Base-by-base conservation (phyloP, 2,888 invertebrate species). In the Heliconius hortense region DNA sequence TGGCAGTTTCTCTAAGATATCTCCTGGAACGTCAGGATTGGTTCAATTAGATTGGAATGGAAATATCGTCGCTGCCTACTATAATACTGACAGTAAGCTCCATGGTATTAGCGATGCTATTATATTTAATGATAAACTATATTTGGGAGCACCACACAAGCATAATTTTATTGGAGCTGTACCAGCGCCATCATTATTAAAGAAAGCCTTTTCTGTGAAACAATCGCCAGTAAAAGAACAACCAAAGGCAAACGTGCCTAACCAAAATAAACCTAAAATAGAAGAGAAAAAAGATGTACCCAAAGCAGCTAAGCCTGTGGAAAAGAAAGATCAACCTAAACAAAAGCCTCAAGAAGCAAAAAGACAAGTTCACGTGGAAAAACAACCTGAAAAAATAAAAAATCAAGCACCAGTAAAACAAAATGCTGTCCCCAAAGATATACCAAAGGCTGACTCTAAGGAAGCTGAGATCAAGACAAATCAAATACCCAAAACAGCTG, bases 11-110 rank as follows among this genome's bases (percentile, higher is more conserved):
- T 80, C 87, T 1, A 80, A 85, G 0, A 67, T 95, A 0, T 21
- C 84, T 1, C 93, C 95, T 7, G 88, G 90, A 48, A 89, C 94
- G 72, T 85, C 94, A 5, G 96, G 96, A 1, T 87, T 97, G 66
- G 81, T 97, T 59, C 96, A 96, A 83, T 82, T 97, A 0, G 96
- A 97, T 83, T 95, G 95, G 94, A 94, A 95, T 81, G 98, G 97
- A 28, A 95, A 96, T 77, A 95, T 97, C 78, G 85, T 97, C 8
- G 96, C 96, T 39, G 95, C 95, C 8, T 94, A 96, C 79, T 96
- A 96, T 83, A 95, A 95, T 64, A 94, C 94, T 0, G 95, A 96
- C 83, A 91, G 90, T 59, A 93, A 94, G 31, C 82, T 96, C 1
- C 74, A 79, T 0, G 85, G 86, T 15, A 91, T 97, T 28, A 96